Evolutionary conservation across 53 echinoderm and acorn worm species (phyloP).

Genomic region (Mesocentrotus franciscanus): DNA sequence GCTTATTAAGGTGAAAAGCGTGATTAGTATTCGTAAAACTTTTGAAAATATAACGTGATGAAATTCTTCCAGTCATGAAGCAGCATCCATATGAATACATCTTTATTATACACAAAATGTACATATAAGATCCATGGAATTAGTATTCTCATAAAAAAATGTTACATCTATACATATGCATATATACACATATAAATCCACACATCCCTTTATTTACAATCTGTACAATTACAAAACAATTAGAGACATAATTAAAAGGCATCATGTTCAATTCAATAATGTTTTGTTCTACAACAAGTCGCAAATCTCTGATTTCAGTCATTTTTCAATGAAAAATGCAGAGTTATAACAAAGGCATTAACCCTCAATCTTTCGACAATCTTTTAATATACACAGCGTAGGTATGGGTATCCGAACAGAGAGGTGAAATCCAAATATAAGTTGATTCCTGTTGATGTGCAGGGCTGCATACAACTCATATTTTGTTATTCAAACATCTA

Average conservation of each 20-base stretch:
- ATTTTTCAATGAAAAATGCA: not conserved
- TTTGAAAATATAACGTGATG: not conserved
- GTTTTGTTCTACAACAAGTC: not conserved
- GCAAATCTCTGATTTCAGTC: not conserved
- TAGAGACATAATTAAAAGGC: not conserved
- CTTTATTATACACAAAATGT: slow-evolving; percentile 39
- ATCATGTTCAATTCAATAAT: not conserved
- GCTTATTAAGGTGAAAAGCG: slow-evolving; percentile 24
- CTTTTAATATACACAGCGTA: too few relatives aligned
- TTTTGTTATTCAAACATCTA: too few relatives aligned
- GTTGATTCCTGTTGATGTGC: too few relatives aligned
- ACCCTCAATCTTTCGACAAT: too few relatives aligned
- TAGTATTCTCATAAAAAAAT: not conserved
- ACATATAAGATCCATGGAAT: slow-evolving; percentile 33
- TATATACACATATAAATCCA: slow-evolving; percentile 29
- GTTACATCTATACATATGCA: slow-evolving; percentile 30
- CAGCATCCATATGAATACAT: slow-evolving; percentile 11
- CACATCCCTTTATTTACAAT: not conserved
- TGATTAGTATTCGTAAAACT: slow-evolving; percentile 31
- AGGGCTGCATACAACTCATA: too few relatives aligned
- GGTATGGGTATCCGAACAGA: too few relatives aligned
- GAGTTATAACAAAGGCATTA: too few relatives aligned
- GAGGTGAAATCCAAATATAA: too few relatives aligned
- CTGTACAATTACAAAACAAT: not conserved
- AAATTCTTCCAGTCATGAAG: not conserved